Base-by-base conservation (phyloP, 2,113 vertebrate genomes). In the Typhlomys cinereus region DNA sequence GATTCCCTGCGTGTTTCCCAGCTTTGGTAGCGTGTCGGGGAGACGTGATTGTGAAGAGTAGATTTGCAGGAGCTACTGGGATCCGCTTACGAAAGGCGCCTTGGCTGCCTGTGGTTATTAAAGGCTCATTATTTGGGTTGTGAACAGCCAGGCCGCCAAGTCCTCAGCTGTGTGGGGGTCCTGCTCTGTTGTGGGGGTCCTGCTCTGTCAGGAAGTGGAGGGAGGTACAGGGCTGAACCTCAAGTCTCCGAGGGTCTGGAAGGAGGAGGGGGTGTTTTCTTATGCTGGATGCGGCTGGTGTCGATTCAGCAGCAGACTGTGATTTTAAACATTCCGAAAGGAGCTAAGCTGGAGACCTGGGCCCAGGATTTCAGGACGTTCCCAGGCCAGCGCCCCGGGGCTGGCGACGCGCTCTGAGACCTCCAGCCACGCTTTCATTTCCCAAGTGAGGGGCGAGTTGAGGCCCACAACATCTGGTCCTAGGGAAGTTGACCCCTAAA, bases 81-180 rank as follows among this genome's bases (percentile, higher is more conserved):
- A 94, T 93, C 82, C 44, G 64, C 61, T 89, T 95, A 67, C 52
- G 17, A 59, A 93, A 79, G 92, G 87, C 59, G 79, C 54, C 80
- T 95, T 90, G 67, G 84, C 69, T 90, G 64, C 66, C 67, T 89
- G 44, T 90, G 81, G 62, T 80, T 95, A 81, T 91, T 89, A 81
- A 88, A 88, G 90, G 70, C 85, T 94, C 70, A 44, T 95, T 95
- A 90, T 92, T 96, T 79, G 69, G 61, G 80, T 70, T 96, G 75
- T 90, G 90, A 90, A 69, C 92, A 92, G 86, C 59, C 70, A 84
- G 92, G 79, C 61, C 36, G 44, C 64, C 88, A 82, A 5, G 9
- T 87, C 92, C 66, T 81, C 15, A 41, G 64, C 46, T 34, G 7
- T 71, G 90, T 52, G n/a, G 64, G 79, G 70, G 29, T 46, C 29